Evolutionary conservation across 1,140 invertebrate species (phyloP).

Genomic region (Cecropterus lyciades): DNA sequence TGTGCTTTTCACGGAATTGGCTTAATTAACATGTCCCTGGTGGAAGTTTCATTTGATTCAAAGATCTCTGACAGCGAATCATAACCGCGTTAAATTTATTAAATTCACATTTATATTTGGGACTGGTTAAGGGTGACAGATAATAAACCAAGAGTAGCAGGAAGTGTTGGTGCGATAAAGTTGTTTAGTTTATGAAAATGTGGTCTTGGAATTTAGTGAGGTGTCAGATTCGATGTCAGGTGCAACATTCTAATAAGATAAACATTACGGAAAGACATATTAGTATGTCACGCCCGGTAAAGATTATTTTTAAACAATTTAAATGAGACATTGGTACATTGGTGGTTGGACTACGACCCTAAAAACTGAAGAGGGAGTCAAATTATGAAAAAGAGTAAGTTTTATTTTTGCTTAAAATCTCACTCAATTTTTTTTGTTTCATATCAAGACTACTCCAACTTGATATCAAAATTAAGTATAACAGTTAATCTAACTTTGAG

Average conservation of each 20-base stretch:
- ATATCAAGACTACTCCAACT: no score
- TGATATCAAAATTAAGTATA: no score
- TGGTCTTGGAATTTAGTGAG: conserved; percentile 38
- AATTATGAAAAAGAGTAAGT: no score
- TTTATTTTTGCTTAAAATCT: no score
- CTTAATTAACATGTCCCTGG: conserved; percentile 75
- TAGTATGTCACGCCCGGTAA: no score
- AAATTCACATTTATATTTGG: conserved; percentile 46
- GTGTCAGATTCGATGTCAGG: conserved; percentile 12
- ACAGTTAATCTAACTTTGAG: no score
- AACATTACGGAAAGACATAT: conserved; percentile 5
- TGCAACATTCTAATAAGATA: conserved; percentile 32
- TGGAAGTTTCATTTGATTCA: conserved; percentile 59
- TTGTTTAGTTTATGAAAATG: conserved; percentile 46
- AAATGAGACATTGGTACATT: no score
- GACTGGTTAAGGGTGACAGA: conserved; percentile 51
- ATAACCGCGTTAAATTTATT: conserved; percentile 54
- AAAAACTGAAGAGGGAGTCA: no score
- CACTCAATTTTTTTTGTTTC: no score
- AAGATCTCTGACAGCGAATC: conserved; percentile 55
- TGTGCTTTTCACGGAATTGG: conserved; percentile 71
- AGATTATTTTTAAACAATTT: no score
- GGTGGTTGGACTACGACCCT: no score
- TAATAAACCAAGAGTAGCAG: conserved; percentile 46
- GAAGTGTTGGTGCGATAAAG: conserved; percentile 48